Evolutionary conservation across 2,888 invertebrate species (phyloP), one percentile per base, ranked within the genome.

Genomic region (Calephelis perditalis): DNA sequence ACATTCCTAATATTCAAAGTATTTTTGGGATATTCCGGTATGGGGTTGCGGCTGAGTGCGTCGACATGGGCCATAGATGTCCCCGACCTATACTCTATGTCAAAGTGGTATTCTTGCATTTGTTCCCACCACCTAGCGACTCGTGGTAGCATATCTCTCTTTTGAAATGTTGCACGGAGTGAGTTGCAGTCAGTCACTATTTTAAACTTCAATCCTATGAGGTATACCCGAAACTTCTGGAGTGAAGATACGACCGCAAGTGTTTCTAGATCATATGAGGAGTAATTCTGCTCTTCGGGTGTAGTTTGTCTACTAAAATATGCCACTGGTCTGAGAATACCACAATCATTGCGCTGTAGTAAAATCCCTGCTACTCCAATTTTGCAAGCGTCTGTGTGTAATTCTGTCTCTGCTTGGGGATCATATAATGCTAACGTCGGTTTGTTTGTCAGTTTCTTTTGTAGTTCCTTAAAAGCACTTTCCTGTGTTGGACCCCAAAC

Each of bases 361-460:
- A 78, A 36, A 6, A 77, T 70, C 6, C 70, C 75, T 65, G 71
- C 55, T 69, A 60, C 9, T 6, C 77, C 76, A 0, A 64, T 35
- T 37, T 68, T 60, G 59, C 74, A 71, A 0, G 78, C 77, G 61
- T 78, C 78, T 0, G 78, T 77, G 55, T 78, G 77, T 2, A 75
- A 60, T 52, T 75, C 62, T n/a, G n/a, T n/a, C n/a, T n/a, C n/a
- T n/a, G n/a, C n/a, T n/a, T n/a, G n/a, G n/a, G n/a, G n/a, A n/a
- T n/a, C n/a, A n/a, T n/a, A n/a, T n/a, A n/a, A n/a, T n/a, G n/a
- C n/a, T n/a, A n/a, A n/a, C n/a, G n/a, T n/a, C n/a, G n/a, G n/a
- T n/a, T n/a, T n/a, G n/a, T n/a, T n/a, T n/a, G n/a, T n/a, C n/a
- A n/a, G n/a, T n/a, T n/a, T n/a, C n/a, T n/a, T n/a, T n/a, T n/a